Evolutionary conservation across 2,888 invertebrate species (phyloP), one percentile per base, ranked within the genome.

Genomic region (Scrobipalpa atriplicella): DNA sequence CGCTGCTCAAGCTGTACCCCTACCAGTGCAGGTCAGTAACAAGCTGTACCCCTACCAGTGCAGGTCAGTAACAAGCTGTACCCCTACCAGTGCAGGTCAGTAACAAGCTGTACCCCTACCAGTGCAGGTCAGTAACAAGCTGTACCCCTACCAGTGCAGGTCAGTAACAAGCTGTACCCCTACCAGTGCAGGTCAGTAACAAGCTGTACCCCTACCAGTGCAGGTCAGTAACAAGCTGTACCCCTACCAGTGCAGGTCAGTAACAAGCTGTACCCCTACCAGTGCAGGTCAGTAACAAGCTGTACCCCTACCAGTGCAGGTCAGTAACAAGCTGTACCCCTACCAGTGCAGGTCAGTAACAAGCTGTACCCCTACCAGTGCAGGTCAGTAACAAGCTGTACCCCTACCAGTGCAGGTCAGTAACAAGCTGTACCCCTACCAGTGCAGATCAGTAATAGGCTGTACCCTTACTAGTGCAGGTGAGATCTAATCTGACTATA

Each of bases 321-420:
- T n/a, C n/a, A n/a, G n/a, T n/a, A n/a, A n/a, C 7, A 41, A 41
- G 41, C 18, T 51, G 2, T 51, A 51, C 51, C 18, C 16, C n/a
- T 51, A 18, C 18, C n/a, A 99, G 87, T 99, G 98, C 83, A 98
- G 98, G 74, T 95, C 8, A 2, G 41, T 41, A 41, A 2, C 41
- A 97, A 97, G 82, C 90, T 96, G 63, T 98, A 96, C 87, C 97
- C 98, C 0, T 98, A 98, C 84, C 96, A 98, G 75, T 95, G 95
- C 89, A 94, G 96, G n/a, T n/a, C n/a, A n/a, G 88, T 96, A 93
- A 9, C 68, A 61, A 9, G 13, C n/a, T 41, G 38, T 38, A 38
- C 38, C 8, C n/a, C n/a, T n/a, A n/a, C 6, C 38, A 99, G 87
- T 99, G 98, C 83, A 98, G 98, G 74, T 95, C 3, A 7, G 38